Conservation (phyloP, 2,113 vertebrate species). For the Ploceus nigricollis region DNA sequence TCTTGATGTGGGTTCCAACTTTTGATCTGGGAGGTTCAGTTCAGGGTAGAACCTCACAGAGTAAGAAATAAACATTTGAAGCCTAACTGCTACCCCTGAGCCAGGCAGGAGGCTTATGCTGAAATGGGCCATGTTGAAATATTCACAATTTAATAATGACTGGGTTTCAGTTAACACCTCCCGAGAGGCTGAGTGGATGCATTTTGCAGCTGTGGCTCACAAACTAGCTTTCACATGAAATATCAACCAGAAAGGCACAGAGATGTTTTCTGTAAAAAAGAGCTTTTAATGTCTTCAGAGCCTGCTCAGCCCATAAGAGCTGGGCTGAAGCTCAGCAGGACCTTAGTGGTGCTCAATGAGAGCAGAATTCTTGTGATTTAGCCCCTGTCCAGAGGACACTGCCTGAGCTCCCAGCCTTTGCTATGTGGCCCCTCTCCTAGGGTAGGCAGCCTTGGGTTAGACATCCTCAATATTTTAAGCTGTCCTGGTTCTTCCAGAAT, state of each 20-base stretch:
- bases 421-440: neutral
- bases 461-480: neutral
- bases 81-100: neutral
- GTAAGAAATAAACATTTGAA: neutral
- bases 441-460: neutral
- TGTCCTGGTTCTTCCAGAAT: neutral
- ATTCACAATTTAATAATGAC: conserved; percentile 19
- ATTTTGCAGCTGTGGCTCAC: conserved; percentile 6
- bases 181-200: neutral
- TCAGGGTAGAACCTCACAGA: neutral
- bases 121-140: neutral
- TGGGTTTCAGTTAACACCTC: neutral
- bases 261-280: neutral
- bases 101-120: neutral
- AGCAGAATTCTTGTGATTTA: fast-evolving
- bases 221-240: neutral
- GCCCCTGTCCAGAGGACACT: neutral
- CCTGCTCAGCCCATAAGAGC: neutral
- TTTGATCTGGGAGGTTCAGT: neutral
- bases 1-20: neutral
- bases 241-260: neutral
- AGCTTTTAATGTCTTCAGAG: neutral
- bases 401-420: neutral
- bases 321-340: neutral
- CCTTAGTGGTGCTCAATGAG: neutral